Percentiles rank a stretch among this genome's conserved stretches.
These are phyloP conservation scores for Myopa tessellatipennis DNA, from an alignment of 2,888 invertebrate genomes.

Conservation along the genomic window DNA sequence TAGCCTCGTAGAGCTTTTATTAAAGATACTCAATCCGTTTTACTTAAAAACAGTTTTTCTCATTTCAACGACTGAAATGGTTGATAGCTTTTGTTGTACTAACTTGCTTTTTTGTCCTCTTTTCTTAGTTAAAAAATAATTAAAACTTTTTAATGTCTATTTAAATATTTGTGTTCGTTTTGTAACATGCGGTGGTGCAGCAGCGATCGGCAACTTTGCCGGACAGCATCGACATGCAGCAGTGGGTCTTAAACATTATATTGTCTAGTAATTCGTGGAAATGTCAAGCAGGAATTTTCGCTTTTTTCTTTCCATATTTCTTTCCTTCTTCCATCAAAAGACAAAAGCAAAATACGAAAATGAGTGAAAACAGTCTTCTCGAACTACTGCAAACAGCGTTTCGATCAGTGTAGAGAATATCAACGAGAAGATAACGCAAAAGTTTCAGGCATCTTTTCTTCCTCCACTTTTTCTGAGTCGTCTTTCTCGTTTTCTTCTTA, in stretches of 20 bases:
- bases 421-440: background rate
- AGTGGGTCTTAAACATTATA: no score
- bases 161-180: constrained; percentile 16
- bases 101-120: background rate
- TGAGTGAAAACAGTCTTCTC: background rate
- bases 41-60: background rate
- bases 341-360: background rate
- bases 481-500: no score
- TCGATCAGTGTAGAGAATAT: constrained; percentile 5
- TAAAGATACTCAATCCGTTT: no score
- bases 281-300: no score
- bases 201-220: no score
- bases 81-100: background rate
- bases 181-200: no score
- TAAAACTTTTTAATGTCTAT: constrained; percentile 29
- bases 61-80: background rate
- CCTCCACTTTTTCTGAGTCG: background rate
- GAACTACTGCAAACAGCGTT: background rate
- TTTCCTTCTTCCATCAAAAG: background rate
- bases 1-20: no score
- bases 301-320: background rate
- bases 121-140: constrained; percentile 9
- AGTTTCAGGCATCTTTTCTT: background rate
- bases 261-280: no score
- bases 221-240: no score